Percentiles rank a stretch among this genome's conserved stretches.
These are phyloP conservation scores for Mallotus villosus DNA, from an alignment of 2,797 vertebrate genomes.

Conservation along the genomic window DNA sequence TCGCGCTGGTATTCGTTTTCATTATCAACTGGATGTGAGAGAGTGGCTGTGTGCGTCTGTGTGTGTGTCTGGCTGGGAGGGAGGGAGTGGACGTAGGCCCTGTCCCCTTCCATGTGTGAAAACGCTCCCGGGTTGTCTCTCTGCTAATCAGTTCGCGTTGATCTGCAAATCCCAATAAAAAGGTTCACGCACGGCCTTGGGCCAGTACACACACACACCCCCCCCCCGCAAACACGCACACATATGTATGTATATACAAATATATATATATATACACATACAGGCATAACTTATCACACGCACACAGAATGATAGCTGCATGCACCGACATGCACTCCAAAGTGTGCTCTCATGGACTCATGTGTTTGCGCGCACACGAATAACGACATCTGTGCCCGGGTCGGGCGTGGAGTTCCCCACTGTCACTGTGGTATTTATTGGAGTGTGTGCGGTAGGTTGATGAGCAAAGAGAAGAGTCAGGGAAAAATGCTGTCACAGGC, in stretches of 20 bases:
- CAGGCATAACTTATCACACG: slow-evolving; percentile 8
- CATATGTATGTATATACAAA: slow-evolving; percentile 9
- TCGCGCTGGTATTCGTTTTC: slow-evolving; percentile 71
- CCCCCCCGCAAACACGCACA: slow-evolving; percentile 18
- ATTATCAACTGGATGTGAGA: slow-evolving; percentile 74
- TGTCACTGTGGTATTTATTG: slow-evolving; percentile 65
- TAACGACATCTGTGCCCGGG: slow-evolving; percentile 47
- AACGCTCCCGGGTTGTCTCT: slow-evolving; percentile 52
- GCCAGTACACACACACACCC: slow-evolving; percentile 5
- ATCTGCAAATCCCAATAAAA: slow-evolving; percentile 64
- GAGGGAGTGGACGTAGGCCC: slow-evolving; percentile 45
- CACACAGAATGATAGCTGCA: slow-evolving; percentile 9
- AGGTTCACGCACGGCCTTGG: slow-evolving; percentile 29
- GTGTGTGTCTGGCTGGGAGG: slow-evolving; percentile 61
- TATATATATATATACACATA: slow-evolving; percentile 20
- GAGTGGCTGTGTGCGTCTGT: slow-evolving; percentile 52
- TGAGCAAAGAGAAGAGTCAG: slow-evolving; percentile 35
- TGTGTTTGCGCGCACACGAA: background rate
- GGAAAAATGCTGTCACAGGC: slow-evolving; percentile 52
- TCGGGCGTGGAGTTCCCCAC: slow-evolving; percentile 59
- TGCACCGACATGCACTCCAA: slow-evolving; percentile 7
- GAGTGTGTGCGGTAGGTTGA: slow-evolving; percentile 65
- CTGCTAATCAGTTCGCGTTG: slow-evolving; percentile 57
- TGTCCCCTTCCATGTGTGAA: slow-evolving; percentile 58
- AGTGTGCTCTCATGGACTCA: too few relatives aligned